These are phyloP conservation scores for Heliconius charithonia DNA, from an alignment of 2,888 invertebrate genomes.

Conservation along the genomic window DNA sequence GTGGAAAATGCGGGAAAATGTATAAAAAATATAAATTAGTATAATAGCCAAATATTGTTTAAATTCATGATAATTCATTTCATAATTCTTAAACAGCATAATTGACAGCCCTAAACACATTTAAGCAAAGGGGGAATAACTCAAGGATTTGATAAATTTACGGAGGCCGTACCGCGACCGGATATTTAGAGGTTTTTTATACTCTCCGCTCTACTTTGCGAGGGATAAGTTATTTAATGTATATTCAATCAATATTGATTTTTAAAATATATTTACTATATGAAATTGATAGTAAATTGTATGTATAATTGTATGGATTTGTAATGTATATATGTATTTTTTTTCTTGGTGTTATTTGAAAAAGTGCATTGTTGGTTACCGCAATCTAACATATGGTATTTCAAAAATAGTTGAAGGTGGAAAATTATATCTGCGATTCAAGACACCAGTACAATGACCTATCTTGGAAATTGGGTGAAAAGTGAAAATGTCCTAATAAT, in stretches of 20 bases:
- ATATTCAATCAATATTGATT: slow-evolving; percentile 2
- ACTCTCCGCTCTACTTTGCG: slow-evolving; percentile 32
- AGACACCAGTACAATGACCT: neutral
- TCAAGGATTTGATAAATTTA: slow-evolving; percentile 51
- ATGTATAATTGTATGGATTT: no score
- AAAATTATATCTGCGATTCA: neutral
- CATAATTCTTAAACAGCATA: neutral
- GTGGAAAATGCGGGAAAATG: no score
- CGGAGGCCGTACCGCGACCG: slow-evolving; percentile 40
- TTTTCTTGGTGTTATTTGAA: no score
- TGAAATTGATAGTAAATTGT: no score
- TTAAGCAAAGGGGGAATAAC: slow-evolving; percentile 35
- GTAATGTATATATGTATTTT: no score
- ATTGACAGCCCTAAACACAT: slow-evolving; percentile 32
- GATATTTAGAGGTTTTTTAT: slow-evolving; percentile 49
- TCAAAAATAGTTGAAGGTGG: no score
- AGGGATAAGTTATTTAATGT: slow-evolving; percentile 31
- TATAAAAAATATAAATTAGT: no score
- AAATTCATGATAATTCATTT: neutral
- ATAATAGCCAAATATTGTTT: no score
- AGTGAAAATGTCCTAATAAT: neutral
- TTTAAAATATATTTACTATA: neutral
- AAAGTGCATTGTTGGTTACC: no score
- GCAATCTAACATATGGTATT: no score
- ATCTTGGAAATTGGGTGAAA: neutral